A percentile compares a stretch with the other conserved stretches of the same genome.
These are phyloP conservation scores for Hypothenemus hampei DNA, from an alignment of 1,140 invertebrate genomes.

Conservation along the genomic window DNA sequence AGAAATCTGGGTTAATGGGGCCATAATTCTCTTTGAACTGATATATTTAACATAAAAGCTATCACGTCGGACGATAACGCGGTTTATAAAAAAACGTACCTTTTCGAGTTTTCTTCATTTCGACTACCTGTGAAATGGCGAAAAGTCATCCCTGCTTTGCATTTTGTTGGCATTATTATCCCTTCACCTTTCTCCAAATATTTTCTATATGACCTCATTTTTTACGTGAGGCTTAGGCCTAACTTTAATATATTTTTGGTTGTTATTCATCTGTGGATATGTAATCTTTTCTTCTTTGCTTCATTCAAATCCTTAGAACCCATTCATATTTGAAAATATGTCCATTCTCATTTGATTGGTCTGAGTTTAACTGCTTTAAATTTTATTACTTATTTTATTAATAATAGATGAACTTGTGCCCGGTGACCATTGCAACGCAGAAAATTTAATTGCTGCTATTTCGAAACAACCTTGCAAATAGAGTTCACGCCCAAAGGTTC, in stretches of 20 bases:
- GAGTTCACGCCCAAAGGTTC: background rate
- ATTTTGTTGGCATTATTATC: slow-evolving; percentile 21
- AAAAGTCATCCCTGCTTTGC: slow-evolving; percentile 26
- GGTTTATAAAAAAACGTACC: slow-evolving; percentile 13
- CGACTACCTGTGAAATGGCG: slow-evolving; percentile 13
- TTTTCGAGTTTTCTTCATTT: slow-evolving; percentile 17
- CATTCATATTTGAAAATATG: too few species aligned
- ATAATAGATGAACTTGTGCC: slow-evolving; percentile 2
- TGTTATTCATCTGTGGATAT: too few species aligned
- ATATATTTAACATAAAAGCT: slow-evolving; percentile 16
- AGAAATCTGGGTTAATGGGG: background rate
- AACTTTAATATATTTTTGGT: slow-evolving; percentile 26
- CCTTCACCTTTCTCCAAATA: slow-evolving; percentile 23
- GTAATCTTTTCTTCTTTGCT: too few species aligned
- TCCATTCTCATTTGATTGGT: too few species aligned
- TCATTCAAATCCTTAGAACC: too few species aligned
- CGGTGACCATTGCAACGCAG: slow-evolving; percentile 3
- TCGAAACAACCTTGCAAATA: slow-evolving; percentile 4
- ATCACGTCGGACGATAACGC: background rate
- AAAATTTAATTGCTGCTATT: slow-evolving; percentile 10
- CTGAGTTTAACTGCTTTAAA: too few species aligned
- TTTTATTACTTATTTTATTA: slow-evolving; percentile 3
- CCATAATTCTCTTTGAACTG: slow-evolving; percentile 3
- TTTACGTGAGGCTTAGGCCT: slow-evolving; percentile 18
- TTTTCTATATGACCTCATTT: slow-evolving; percentile 25